These are phyloP conservation scores for Lanius ludovicianus DNA, from an alignment of 2,113 vertebrate species.

Conservation along the genomic window DNA sequence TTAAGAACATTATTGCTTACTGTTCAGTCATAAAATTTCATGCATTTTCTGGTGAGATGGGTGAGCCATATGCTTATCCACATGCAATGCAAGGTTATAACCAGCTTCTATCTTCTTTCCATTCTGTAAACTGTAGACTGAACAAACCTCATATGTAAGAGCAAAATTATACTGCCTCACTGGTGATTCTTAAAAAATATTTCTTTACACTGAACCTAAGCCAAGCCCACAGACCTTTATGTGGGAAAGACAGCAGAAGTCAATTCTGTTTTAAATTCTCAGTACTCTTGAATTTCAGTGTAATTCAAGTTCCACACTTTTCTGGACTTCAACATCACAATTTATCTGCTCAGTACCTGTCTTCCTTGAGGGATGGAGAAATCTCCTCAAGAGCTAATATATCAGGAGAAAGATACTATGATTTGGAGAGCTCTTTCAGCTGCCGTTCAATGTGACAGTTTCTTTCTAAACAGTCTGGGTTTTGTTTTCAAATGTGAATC, in stretches of 20 bases:
- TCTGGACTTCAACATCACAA: not conserved
- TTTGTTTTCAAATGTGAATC: constrained; percentile 49
- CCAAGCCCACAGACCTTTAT: not conserved
- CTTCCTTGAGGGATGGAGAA: not conserved
- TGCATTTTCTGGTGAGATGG: not conserved
- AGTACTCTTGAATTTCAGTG: not conserved
- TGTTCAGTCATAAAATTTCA: not conserved
- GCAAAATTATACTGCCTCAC: not conserved
- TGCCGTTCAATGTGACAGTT: not conserved
- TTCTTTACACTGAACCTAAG: not conserved
- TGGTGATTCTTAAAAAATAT: not conserved
- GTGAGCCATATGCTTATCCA: not conserved
- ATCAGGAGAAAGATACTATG: not conserved
- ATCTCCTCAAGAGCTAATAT: not conserved
- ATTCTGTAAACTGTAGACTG: not conserved
- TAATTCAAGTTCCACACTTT: not conserved
- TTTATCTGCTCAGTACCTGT: not conserved
- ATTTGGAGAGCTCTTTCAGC: constrained; percentile 18
- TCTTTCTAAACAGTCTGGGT: constrained; percentile 11
- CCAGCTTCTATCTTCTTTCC: not conserved
- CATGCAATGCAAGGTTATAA: not conserved
- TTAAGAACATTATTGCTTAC: not conserved
- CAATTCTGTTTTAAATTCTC: not conserved
- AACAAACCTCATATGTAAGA: not conserved
- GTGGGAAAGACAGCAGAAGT: not conserved